phyloP scores from a whole-genome alignment of 92 coral and sea anemone genomes.

The Heliopora coerulea region DNA sequence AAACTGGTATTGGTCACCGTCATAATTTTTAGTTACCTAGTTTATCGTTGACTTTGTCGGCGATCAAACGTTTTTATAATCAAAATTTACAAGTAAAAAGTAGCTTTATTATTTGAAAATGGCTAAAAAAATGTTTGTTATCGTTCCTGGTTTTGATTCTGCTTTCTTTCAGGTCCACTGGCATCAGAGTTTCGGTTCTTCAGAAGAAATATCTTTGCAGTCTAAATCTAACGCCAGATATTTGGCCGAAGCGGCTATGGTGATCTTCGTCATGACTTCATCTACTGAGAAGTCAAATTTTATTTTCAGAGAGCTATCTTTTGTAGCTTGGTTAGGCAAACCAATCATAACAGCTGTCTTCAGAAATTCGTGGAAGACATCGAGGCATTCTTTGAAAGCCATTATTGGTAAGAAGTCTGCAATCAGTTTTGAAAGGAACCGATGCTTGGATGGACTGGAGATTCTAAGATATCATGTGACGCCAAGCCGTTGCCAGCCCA shows the following conservation, averaged over 20 bases:
- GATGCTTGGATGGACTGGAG: conserved; percentile 67
- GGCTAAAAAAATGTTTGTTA: too few species aligned
- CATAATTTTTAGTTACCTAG: too few species aligned
- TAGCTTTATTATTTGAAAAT: too few species aligned
- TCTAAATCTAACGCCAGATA: conserved; percentile 60
- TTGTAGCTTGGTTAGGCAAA: conserved; percentile 83
- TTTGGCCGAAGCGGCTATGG: conserved; percentile 60
- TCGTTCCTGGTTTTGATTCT: too few species aligned
- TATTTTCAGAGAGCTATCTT: conserved; percentile 73
- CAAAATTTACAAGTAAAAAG: too few species aligned
- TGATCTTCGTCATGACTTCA: conserved; percentile 65
- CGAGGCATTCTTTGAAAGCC: conserved; percentile 72
- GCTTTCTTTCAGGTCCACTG: conserved; percentile 66
- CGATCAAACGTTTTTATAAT: too few species aligned
- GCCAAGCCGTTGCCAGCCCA: conserved; percentile 81
- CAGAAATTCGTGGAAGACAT: conserved; percentile 68
- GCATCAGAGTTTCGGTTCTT: conserved; percentile 79
- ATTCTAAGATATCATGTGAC: conserved; percentile 76
- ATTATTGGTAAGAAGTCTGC: conserved; percentile 80
- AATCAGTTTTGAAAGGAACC: conserved; percentile 65
- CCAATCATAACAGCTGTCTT: conserved; percentile 67
- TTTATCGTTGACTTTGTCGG: too few species aligned
- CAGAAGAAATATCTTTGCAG: conserved; percentile 59
- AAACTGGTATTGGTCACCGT: too few species aligned
- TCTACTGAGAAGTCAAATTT: conserved; percentile 78